Evolutionary conservation across 1,140 invertebrate species (phyloP).

Genomic region (Araneus ventricosus): DNA sequence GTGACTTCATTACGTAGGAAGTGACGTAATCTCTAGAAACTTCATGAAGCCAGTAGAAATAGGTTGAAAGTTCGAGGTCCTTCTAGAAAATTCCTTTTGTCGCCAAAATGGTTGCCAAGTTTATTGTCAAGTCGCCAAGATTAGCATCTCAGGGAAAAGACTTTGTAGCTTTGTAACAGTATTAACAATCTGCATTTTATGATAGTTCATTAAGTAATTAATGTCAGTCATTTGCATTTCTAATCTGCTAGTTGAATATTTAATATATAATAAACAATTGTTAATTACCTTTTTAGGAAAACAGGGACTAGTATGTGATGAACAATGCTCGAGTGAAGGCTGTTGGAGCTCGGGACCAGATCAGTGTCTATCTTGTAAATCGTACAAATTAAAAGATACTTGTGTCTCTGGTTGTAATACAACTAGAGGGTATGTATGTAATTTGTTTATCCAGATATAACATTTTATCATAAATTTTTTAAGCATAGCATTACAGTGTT

Average conservation of each 20-base stretch:
- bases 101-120: too few species aligned
- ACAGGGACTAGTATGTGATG: slow-evolving; percentile 86
- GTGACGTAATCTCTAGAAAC: too few species aligned
- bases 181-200: too few species aligned
- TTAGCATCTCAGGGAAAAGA: too few species aligned
- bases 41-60: too few species aligned
- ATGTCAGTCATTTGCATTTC: not conserved
- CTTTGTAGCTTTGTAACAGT: too few species aligned
- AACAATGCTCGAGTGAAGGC: slow-evolving; percentile 91
- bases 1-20: too few species aligned
- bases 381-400: slow-evolving; percentile 87
- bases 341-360: slow-evolving; percentile 96
- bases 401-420: slow-evolving; percentile 89
- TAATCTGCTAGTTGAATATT: not conserved
- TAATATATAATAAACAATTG: not conserved
- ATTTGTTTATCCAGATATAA: not conserved
- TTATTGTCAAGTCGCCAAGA: too few species aligned
- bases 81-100: too few species aligned
- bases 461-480: not conserved
- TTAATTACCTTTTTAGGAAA: slow-evolving; percentile 31
- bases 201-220: too few species aligned
- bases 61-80: too few species aligned
- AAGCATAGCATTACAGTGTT: not conserved
- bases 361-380: slow-evolving; percentile 93
- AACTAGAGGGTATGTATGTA: slow-evolving; percentile 77